These are phyloP conservation scores for Autographa pulchrina DNA, from an alignment of 2,888 invertebrate genomes.

Conservation along the genomic window DNA sequence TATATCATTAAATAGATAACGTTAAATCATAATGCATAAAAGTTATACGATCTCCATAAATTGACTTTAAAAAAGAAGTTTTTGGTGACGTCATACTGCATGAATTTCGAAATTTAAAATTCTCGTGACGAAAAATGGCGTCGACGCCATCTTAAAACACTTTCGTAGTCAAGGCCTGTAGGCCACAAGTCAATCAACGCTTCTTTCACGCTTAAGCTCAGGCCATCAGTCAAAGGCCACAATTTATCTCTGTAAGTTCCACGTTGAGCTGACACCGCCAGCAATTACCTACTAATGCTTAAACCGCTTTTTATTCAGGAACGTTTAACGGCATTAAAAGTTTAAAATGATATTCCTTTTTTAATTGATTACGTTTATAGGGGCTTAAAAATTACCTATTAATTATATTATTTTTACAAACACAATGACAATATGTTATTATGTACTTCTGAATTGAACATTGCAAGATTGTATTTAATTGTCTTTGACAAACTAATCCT, in stretches of 20 bases:
- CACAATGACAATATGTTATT: too few relatives aligned
- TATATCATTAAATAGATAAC: too few relatives aligned
- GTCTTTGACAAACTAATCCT: too few relatives aligned
- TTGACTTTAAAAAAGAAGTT: too few relatives aligned
- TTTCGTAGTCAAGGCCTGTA: slow-evolving; percentile 17
- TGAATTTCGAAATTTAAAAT: neutral
- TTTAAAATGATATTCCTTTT: neutral
- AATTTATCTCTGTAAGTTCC: slow-evolving; percentile 70
- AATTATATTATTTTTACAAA: too few relatives aligned
- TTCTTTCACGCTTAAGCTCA: slow-evolving; percentile 37
- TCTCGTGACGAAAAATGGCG: neutral
- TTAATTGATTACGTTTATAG: neutral
- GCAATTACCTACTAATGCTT: slow-evolving; percentile 66
- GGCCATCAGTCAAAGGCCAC: slow-evolving; percentile 58
- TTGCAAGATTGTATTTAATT: too few relatives aligned
- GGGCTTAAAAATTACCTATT: neutral
- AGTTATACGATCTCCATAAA: too few relatives aligned
- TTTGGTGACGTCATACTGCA: neutral
- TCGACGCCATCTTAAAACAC: slow-evolving; percentile 18
- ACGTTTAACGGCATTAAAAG: slow-evolving; percentile 8
- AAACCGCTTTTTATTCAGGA: slow-evolving; percentile 50
- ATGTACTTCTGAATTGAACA: too few relatives aligned
- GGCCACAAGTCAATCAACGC: slow-evolving; percentile 49
- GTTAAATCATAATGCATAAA: too few relatives aligned
- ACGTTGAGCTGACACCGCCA: slow-evolving; percentile 67